Evolutionary conservation across 2,113 vertebrate genomes (phyloP), one percentile per base, ranked within the genome.

Genomic region (Catharus fuscescens): DNA sequence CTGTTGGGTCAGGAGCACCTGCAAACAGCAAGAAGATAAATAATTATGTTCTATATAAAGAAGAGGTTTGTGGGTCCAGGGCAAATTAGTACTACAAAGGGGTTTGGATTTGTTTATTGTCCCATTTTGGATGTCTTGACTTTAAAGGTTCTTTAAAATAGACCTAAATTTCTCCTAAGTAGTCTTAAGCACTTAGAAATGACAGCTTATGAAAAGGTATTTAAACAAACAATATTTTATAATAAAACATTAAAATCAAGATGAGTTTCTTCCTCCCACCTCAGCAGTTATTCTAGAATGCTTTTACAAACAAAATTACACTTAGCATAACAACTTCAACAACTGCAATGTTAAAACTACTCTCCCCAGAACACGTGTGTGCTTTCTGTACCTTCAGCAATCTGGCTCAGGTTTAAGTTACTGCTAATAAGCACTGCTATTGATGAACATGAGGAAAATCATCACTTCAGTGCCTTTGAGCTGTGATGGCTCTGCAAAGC

Each of bases 1-100:
- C 99, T 76, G 99, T 99, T 83, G 99, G 99, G 90, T 99, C 99
- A 53, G 99, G 99, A 96, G 99, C 99, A 97, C 99, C 99, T 99
- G 96, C 48, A 96, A 95, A 95, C n/a, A 97, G 88, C 80, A 97
- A 96, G 74, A 91, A 93, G 91, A 93, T 2, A 92, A 85, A 92
- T 50, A 12, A 48, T 70, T 64, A 78, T 31, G 38, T 40, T 80
- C 17, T 60, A 54, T 24, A 53, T 38, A 44, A 81, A 81, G 17
- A 67, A 36, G 53, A 60, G 38, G n/a, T 65, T 72, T 72, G 42
- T 78, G 56, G 12, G n/a, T 60, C 61, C 42, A 85, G 57, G 21
- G 44, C 12, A 87, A 52, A 88, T 40, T n/a, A 86, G 31, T 71
- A 77, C 10, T 62, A 64, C 34, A 77, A 38, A 78, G 64, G 36